phyloP scores from a whole-genome alignment of 2,797 vertebrate species.

The Ibycter americanus region DNA sequence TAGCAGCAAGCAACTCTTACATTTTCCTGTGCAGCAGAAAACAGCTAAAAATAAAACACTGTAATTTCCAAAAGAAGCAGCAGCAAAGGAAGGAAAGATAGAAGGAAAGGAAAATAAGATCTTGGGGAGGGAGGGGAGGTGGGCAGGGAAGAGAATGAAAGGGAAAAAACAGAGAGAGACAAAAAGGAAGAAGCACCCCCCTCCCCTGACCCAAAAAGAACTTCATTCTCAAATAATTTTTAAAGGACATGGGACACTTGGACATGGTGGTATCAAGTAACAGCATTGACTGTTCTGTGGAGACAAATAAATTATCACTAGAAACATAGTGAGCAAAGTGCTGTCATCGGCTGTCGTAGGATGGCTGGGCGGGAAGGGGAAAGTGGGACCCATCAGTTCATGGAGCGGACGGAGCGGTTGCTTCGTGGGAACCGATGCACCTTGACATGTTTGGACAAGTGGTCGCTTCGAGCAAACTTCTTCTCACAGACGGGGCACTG shows the following conservation, averaged over 20 bases:
- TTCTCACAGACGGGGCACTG: conserved; percentile 94
- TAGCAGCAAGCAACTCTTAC: conserved; percentile 75
- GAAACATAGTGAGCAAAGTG: conserved; percentile 61
- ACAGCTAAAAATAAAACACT: conserved; percentile 76
- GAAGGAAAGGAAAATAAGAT: conserved; percentile 12
- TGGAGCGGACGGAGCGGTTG: conserved; percentile 83
- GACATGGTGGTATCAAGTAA: conserved; percentile 59
- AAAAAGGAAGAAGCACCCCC: neutral
- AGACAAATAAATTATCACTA: conserved; percentile 79
- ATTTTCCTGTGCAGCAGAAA: conserved; percentile 73
- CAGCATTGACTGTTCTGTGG: conserved; percentile 51
- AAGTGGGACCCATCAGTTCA: conserved; percentile 78
- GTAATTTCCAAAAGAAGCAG: conserved; percentile 67
- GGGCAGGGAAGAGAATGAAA: too few species aligned
- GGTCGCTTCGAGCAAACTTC: conserved; percentile 96
- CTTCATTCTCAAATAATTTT: conserved; percentile 41
- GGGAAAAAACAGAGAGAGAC: neutral
- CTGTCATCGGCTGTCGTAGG: neutral
- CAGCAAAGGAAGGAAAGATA: conserved; percentile 40
- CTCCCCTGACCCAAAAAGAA: conserved; percentile 41
- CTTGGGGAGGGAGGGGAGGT: too few species aligned
- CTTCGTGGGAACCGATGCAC: conserved; percentile 94
- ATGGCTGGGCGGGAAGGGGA: neutral
- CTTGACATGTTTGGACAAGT: conserved; percentile 96
- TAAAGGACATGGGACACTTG: conserved; percentile 28